Evolutionary conservation across 2,888 invertebrate species (phyloP), one percentile per base, ranked within the genome.

Genomic region (Acronicta leporina): DNA sequence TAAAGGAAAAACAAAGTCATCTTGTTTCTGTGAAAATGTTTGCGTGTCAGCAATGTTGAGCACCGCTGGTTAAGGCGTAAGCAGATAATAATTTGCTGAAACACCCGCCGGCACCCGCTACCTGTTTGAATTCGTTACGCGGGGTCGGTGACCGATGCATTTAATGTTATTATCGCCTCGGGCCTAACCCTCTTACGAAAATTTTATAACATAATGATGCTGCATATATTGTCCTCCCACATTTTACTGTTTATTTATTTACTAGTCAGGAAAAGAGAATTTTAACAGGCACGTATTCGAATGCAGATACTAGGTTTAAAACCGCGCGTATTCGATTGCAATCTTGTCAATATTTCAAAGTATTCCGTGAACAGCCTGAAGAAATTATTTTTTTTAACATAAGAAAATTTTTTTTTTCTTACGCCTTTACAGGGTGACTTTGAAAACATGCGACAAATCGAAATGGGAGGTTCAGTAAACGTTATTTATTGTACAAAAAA

Each of bases 51-150:
- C 45, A 48, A 61, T 40, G 44, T 69, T 69, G 53, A 69, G 62
- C 20, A 45, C 33, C 73, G 13, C 68, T 56, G 62, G 33, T 25
- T 68, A 38, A 46, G 58, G 50, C 54, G 63, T 58, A 54, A 54
- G 48, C 63, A 63, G 57, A 67, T 73, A 75, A 74, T 72, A 75
- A 74, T 72, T 74, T 74, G 70, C 69, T 69, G 64, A 64, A 74
- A 64, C 55, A 44, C 64, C 75, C 59, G 47, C 59, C 51, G 58
- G 68, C 55, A 45, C 41, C 33, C 45, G 74, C 62, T 73, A 70
- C 73, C 69, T 70, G 73, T 73, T 73, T 57, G 53, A 62, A 57
- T 49, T 67, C 20, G 47, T 43, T 38, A 35, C 40, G 16, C 44
- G 68, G 68, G 73, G 77, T 74, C 64, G 42, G 54, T 53, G 73